Base-by-base conservation (phyloP, 2,797 vertebrate species). In the Kryptolebias ocellatus region DNA sequence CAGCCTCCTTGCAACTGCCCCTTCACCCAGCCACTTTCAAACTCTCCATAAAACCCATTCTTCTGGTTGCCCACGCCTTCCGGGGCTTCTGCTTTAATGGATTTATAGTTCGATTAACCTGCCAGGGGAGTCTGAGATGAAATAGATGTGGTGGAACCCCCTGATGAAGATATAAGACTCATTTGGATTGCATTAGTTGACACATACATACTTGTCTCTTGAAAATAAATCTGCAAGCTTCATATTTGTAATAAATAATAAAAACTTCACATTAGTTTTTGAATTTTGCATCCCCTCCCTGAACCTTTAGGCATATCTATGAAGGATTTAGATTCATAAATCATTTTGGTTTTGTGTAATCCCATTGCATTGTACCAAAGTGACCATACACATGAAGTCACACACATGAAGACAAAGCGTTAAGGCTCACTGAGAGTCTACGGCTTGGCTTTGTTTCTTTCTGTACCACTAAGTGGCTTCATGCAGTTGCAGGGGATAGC, bases 21-120 rank as follows among this genome's bases (percentile, higher is more conserved):
- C 53, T 55, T 45, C 53, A 31, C 72, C 76, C 67, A 66, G 59
- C 76, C 69, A 70, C 54, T 58, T 46, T 56, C 68, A 54, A 20
- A 55, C 58, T 68, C 52, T 63, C 58, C 28, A 6, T 63, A 42
- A 63, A 44, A 39, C 14, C 10, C n/a, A 52, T 20, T 46, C 31
- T 80, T 42, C 44, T 53, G 16, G 20, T 56, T 66, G 39, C 52
- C 77, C 66, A 67, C 45, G 58, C 45, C 8, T 28, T 55, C 61
- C 39, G 11, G 17, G 45, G 64, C 46, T 78, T 59, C 57, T 70
- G 28, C 18, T 49, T 74, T 61, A 60, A 28, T 51, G 24, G 29
- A 68, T 55, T 14, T 16, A 54, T 37, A 27, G 50, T 9, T 53
- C 29, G 14, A 67, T 53, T 75, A 29, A 58, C 51, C 51, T 57